Evolutionary conservation across 2,113 vertebrate species (phyloP).

Genomic region (Neofelis nebulosa): DNA sequence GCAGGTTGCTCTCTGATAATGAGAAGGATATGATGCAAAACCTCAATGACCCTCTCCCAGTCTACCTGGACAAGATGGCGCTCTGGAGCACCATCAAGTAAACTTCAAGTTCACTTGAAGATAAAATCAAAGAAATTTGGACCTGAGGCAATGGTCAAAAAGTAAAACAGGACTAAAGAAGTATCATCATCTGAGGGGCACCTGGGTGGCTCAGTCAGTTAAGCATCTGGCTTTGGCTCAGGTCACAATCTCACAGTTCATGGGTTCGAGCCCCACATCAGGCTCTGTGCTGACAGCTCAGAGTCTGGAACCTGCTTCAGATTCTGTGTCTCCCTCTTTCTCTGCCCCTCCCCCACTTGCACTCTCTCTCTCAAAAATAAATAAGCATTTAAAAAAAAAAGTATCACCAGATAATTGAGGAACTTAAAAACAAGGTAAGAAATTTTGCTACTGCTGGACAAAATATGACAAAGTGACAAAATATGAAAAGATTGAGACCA

Average conservation of each 20-base stretch:
- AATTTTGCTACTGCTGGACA: background rate
- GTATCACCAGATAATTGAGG: conserved; percentile 69
- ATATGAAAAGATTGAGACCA: background rate
- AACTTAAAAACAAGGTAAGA: conserved; percentile 80
- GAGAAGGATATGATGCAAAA: conserved; percentile 90
- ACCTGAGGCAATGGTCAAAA: conserved; percentile 1
- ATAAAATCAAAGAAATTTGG: conserved; percentile 85
- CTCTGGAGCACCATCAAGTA: conserved; percentile 80
- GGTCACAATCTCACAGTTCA: too few relatives aligned
- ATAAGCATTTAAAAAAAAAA: background rate
- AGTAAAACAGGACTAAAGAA: conserved; percentile 72
- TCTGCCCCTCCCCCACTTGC: too few relatives aligned
- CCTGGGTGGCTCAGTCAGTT: too few relatives aligned
- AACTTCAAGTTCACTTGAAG: conserved; percentile 83
- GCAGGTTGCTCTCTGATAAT: conserved; percentile 39
- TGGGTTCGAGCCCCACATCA: too few relatives aligned
- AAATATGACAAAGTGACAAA: background rate
- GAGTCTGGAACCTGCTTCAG: too few relatives aligned
- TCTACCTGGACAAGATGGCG: conserved; percentile 87
- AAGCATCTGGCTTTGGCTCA: too few relatives aligned
- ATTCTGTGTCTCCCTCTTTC: too few relatives aligned
- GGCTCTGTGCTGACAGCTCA: too few relatives aligned
- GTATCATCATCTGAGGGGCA: conserved; percentile 56
- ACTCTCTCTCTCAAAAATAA: too few relatives aligned
- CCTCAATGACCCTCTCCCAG: conserved; percentile 87